Percentiles rank a stretch among this genome's conserved stretches.
These are phyloP conservation scores for Nibea coibor DNA, from an alignment of 2,113 vertebrate genomes.

Conservation along the genomic window DNA sequence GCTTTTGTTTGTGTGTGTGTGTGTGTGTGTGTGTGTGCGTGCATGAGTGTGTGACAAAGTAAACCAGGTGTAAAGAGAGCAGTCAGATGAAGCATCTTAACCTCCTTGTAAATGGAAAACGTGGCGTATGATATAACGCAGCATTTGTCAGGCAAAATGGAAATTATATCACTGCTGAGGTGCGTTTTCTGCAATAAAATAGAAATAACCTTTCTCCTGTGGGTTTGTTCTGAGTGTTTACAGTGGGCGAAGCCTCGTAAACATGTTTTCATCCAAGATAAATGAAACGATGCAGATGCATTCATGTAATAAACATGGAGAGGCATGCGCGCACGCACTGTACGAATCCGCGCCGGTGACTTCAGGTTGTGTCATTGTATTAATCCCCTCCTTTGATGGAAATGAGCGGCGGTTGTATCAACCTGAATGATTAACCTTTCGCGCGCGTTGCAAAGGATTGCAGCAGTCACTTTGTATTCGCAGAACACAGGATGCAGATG, in stretches of 20 bases:
- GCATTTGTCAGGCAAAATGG: constrained; percentile 7
- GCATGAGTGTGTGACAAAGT: background rate
- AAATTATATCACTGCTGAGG: constrained; percentile 9
- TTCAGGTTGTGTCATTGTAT: constrained; percentile 32
- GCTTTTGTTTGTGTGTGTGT: background rate
- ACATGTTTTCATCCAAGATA: constrained; percentile 35
- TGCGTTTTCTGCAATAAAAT: background rate
- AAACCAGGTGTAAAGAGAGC: constrained; percentile 36
- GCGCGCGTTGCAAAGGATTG: constrained; percentile 41
- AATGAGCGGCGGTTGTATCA: constrained; percentile 20
- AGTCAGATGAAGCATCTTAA: background rate
- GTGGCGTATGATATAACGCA: background rate
- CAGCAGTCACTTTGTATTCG: constrained; percentile 49
- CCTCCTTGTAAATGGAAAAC: constrained; percentile 24
- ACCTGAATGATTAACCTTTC: constrained; percentile 52
- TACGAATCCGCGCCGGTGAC: constrained; percentile 9
- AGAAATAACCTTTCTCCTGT: too few relatives aligned
- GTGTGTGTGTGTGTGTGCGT: background rate
- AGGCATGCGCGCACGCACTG: constrained; percentile 7
- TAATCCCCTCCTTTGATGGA: constrained; percentile 18
- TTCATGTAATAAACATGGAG: constrained; percentile 32
- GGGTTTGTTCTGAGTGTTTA: constrained; percentile 2
- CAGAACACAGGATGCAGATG: constrained; percentile 60
- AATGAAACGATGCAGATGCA: constrained; percentile 34
- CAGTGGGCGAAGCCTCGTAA: constrained; percentile 15